Base-by-base conservation (phyloP, 2,888 invertebrate genomes). In the Sarcophaga subvicina region DNA sequence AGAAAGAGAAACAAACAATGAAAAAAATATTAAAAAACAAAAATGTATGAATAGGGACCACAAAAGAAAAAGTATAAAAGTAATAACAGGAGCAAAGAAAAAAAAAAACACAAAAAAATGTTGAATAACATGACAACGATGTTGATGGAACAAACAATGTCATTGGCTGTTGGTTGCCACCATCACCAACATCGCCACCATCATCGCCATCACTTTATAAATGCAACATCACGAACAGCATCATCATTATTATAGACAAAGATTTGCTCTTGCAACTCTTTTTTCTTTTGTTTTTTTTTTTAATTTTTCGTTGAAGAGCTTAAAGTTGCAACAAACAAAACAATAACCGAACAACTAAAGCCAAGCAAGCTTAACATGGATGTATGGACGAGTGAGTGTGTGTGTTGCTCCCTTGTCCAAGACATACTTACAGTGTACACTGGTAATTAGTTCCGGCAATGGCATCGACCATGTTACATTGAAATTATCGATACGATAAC, bases 401-500 rank as follows among this genome's bases (percentile, higher is more conserved):
- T 27, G 27, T 6, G 8, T 6, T 37, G 37, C 8, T 6, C 37
- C 11, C 54, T 54, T 17, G 17, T 14, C 12, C 54, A 14, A 54
- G 14, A 5, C 4, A 12, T 86, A 94, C 95, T 94, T 91, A 96
- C 96, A 95, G 91, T 95, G 94, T 82, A 96, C 93, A 89, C 95
- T 95, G 10, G 96, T 94, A 91, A 96, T 95, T 87, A 96, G 94
- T 14, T 94, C 93, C 62, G 96, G 95, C 85, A 94, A 90, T 73
- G 95, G 95, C 90, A 96, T 92, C 80, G 93, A 93, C 95, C 95
- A 95, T 88, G 94, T 94, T 78, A 94, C 93, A 73, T 94, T 93
- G 90, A 97, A 94, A 93, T 96, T 94, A 90, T 96, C 96, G 73
- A 95, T 95, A 89, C 94, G 94, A 88, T 95, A 96, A 93, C 97